Percentiles rank a stretch among this genome's conserved stretches.
Conservation (phyloP, 2,888 invertebrate species). For the Aromia moschata region DNA sequence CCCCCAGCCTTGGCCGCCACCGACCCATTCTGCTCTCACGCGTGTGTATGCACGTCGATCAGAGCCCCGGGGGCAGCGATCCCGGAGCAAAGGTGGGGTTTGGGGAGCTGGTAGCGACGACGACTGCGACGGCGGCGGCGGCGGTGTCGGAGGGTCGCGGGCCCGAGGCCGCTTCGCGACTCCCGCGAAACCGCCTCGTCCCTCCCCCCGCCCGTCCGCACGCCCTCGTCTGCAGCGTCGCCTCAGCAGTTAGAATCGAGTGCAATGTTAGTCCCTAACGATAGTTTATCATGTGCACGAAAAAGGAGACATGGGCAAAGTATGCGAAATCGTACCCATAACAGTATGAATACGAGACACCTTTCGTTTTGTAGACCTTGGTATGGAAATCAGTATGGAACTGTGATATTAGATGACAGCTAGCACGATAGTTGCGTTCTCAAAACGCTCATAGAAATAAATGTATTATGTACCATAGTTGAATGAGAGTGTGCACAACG, state of each 20-base stretch:
- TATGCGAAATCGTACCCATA: not conserved
- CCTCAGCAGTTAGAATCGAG: conserved; percentile 22
- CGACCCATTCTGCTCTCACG: conserved; percentile 55
- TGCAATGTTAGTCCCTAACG: conserved; percentile 36
- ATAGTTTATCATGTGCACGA: conserved; percentile 30
- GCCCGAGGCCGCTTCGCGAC: conserved; percentile 6
- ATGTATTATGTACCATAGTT: no score
- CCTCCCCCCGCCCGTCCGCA: conserved; percentile 5
- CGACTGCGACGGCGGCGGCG: conserved; percentile 14
- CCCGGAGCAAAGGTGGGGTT: conserved; percentile 39
- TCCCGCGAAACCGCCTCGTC: conserved; percentile 8
- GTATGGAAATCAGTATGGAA: no score
- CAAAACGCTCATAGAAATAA: no score
- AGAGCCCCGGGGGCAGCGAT: conserved; percentile 38
- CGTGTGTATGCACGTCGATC: conserved; percentile 46
- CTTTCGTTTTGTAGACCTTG: no score
- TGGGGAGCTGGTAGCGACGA: conserved; percentile 25
- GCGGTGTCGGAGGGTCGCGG: conserved; percentile 8
- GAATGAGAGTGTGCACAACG: no score
- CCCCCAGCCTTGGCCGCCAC: conserved; percentile 48
- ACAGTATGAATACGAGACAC: no score
- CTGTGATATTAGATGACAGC: no score
- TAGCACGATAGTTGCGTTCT: no score
- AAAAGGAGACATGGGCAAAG: conserved; percentile 2
- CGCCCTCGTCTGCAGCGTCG: conserved; percentile 14